A percentile compares a stretch with the other conserved stretches of the same genome.
Conservation (phyloP, 2,888 invertebrate species). For the Caenorhabditis sp. region DNA sequence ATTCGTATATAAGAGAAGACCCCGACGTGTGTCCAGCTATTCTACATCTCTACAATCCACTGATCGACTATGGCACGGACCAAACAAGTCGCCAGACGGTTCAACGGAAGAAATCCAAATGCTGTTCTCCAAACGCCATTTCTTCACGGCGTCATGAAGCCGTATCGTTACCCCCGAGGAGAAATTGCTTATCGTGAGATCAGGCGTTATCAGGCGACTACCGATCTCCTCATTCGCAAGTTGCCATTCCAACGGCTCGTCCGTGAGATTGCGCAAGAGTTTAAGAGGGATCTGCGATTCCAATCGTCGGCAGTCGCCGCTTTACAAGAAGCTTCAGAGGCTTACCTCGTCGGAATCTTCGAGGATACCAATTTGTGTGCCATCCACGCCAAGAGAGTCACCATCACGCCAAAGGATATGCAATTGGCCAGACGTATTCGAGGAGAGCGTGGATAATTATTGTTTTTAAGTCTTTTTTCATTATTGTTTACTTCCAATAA, state of each 20-base stretch:
- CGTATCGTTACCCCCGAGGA: slow-evolving; percentile 95
- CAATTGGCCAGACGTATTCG: slow-evolving; percentile 95
- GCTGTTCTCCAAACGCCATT: no score
- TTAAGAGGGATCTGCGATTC: slow-evolving; percentile 4
- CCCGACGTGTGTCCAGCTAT: no score
- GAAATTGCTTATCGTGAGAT: slow-evolving; percentile 97
- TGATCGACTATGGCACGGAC: no score
- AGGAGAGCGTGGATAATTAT: slow-evolving; percentile 55
- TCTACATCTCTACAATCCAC: no score
- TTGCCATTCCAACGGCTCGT: slow-evolving; percentile 68
- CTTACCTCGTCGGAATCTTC: slow-evolving; percentile 94
- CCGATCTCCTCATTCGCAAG: slow-evolving; percentile 86
- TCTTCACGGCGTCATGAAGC: no score
- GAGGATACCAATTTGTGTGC: slow-evolving; percentile 97
- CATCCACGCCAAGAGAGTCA: slow-evolving; percentile 96
- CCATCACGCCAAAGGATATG: slow-evolving; percentile 98
- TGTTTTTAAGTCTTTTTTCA: no score
- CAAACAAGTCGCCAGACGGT: no score
- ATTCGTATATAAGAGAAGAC: no score
- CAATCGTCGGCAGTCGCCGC: slow-evolving; percentile 26
- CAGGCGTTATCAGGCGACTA: slow-evolving; percentile 95
- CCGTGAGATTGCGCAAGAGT: slow-evolving; percentile 59
- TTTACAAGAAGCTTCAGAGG: slow-evolving; percentile 89
- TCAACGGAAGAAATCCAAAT: no score
- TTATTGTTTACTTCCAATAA: no score